Evolutionary conservation across 2,888 invertebrate species (phyloP), one percentile per base, ranked within the genome.

Genomic region (Pelosia muscerda): DNA sequence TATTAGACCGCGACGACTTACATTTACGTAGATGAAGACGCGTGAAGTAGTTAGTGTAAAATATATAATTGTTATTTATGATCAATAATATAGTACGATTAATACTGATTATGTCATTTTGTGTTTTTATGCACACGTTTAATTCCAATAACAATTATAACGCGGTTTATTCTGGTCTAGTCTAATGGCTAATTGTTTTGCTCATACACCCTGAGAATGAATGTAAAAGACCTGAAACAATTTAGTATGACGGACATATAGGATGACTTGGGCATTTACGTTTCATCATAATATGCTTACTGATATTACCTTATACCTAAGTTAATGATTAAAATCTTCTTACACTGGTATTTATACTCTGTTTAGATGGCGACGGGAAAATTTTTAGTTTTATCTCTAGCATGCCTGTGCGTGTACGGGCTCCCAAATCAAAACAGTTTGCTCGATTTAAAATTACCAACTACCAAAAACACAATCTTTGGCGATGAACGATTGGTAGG

Each of bases 301-400:
- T 49, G 9, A 19, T 49, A 49, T 49, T 19, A n/a, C 8, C 9
- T 49, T n/a, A n/a, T 19, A 6, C 2, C 19, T 42, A 2, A 34
- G 34, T 34, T 34, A 6, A 19, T 19, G 4, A 19, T 42, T 0
- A 0, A 49, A 42, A n/a, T n/a, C 1, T 53, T 22, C 22, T 62
- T 15, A 28, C 6, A n/a, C 1, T 62, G 22, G 8, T 10, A 8
- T 54, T 53, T 54, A 23, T 49, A 23, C 19, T 49, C 15, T 65
- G 23, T 84, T 85, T 63, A 94, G 94, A 94, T 94, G 94, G 91
- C 88, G 88, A 81, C 88, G 56, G 77, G 84, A 72, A 84, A 82
- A 68, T 68, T 89, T 6, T 53, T 90, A 61, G 71, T 90, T 60
- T 66, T 92, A 26, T 82, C 84, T 3, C 65, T 85, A 67, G 84